A percentile compares a stretch with the other conserved stretches of the same genome.
Conservation (phyloP, 2,797 vertebrate genomes). For the Pseudopleuronectes americanus region DNA sequence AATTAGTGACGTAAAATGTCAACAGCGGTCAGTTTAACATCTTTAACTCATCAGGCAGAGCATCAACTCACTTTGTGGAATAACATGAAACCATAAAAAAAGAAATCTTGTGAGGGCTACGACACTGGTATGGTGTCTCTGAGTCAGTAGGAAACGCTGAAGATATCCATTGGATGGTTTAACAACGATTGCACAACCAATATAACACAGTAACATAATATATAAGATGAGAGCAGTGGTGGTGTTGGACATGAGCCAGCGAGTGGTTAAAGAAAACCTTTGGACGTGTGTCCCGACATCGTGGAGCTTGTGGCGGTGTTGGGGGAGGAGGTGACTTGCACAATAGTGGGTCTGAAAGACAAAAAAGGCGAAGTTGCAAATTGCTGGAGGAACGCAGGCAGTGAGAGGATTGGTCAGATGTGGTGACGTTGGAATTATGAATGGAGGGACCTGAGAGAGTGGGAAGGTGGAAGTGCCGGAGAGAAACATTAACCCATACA, state of each 20-base stretch:
- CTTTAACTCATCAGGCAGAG: neutral
- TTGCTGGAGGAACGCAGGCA: neutral
- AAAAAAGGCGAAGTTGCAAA: neutral
- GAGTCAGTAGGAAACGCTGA: slow-evolving; percentile 7
- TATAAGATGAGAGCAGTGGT: neutral
- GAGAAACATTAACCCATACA: neutral
- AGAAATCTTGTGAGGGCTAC: neutral
- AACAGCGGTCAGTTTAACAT: neutral
- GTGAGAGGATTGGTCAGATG: neutral
- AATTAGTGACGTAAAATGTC: neutral
- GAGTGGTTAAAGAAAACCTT: neutral
- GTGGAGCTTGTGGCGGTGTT: slow-evolving; percentile 1
- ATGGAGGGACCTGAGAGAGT: neutral
- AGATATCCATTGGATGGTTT: neutral
- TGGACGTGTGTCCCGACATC: neutral
- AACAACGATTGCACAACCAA: slow-evolving; percentile 3
- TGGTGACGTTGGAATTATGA: neutral
- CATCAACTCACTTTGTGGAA: neutral
- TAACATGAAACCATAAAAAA: neutral
- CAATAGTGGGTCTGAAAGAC: neutral
- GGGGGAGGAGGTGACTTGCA: neutral
- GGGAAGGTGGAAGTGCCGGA: neutral
- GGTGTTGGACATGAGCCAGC: neutral
- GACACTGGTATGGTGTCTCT: slow-evolving; percentile 22
- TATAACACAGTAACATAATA: neutral